These are phyloP conservation scores for Mastomys natalensis DNA, from an alignment of 2,113 vertebrate species.

Conservation along the genomic window DNA sequence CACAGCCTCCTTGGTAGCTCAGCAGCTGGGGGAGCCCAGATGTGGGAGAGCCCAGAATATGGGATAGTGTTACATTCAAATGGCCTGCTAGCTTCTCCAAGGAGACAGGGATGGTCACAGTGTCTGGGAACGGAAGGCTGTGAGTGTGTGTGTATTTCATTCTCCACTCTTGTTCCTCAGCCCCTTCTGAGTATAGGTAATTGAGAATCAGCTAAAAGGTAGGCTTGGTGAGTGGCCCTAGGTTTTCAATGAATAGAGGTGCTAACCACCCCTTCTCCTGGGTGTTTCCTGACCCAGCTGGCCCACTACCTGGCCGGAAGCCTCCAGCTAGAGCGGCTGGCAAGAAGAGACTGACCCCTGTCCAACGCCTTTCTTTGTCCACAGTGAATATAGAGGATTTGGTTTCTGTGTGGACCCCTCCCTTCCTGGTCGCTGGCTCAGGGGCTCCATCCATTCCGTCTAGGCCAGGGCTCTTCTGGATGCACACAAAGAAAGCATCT, in stretches of 20 bases:
- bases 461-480: conserved; percentile 1
- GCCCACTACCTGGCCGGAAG: conserved; percentile 29
- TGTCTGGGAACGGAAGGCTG: not conserved
- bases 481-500: conserved; percentile 76
- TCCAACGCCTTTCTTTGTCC: conserved; percentile 62
- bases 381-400: conserved; percentile 72
- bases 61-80: conserved; percentile 68
- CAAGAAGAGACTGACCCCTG: conserved; percentile 10
- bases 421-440: conserved; percentile 13
- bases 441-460: conserved; percentile 57
- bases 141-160: not conserved
- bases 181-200: not conserved
- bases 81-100: conserved; percentile 26
- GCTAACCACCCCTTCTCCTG: not conserved
- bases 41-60: conserved; percentile 67
- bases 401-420: conserved; percentile 59
- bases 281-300: conserved; percentile 2
- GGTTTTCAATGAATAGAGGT: not conserved
- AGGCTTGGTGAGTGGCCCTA: not conserved
- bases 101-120: not conserved
- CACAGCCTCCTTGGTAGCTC: conserved; percentile 33
- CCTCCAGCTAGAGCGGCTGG: conserved; percentile 60
- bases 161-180: accelerated
- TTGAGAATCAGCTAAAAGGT: not conserved
- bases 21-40: conserved; percentile 80